phyloP scores from a whole-genome alignment of 2,113 vertebrate genomes.

The Entomyzon cyanotis region DNA sequence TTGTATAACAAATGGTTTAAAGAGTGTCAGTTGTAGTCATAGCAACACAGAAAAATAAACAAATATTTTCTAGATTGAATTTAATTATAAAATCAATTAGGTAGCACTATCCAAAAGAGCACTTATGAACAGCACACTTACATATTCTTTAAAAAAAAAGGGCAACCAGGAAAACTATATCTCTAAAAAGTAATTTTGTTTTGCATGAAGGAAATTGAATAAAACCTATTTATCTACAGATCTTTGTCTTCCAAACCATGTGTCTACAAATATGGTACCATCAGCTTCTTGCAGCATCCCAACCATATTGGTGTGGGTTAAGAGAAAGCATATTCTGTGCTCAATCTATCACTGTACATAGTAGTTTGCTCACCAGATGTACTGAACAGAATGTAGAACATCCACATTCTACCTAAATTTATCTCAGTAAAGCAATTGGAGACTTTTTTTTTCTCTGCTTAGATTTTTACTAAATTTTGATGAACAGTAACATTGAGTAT shows the following conservation, averaged over 20 bases:
- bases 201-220: background rate
- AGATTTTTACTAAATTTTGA: background rate
- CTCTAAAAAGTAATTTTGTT: background rate
- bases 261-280: background rate
- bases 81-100: background rate
- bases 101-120: background rate
- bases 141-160: background rate
- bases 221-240: background rate
- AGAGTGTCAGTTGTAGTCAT: background rate
- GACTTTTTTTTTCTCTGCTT: background rate
- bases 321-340: background rate
- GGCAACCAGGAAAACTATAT: background rate
- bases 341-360: background rate
- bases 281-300: background rate
- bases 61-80: background rate
- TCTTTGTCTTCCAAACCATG: background rate
- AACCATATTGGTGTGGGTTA: background rate
- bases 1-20: background rate
- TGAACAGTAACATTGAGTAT: background rate
- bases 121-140: background rate
- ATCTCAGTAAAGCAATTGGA: background rate
- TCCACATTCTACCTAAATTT: background rate
- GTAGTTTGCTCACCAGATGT: background rate
- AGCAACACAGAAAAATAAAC: background rate
- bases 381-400: background rate